Conservation (phyloP, 2,888 invertebrate genomes). For the Pilophorus perplexus region DNA sequence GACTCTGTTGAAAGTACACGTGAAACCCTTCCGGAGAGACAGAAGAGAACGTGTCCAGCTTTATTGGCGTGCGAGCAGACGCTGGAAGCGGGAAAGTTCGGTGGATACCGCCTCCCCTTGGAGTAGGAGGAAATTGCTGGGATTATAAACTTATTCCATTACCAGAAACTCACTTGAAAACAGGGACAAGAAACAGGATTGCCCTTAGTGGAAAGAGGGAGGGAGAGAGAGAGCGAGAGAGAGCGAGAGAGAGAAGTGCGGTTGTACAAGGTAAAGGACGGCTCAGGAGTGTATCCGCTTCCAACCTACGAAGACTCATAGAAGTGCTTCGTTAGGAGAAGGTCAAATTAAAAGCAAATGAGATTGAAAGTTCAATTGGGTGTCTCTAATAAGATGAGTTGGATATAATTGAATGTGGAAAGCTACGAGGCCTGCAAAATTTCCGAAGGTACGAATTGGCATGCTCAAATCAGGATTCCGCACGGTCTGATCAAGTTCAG, state of each 20-base stretch:
- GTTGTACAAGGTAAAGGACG: not conserved
- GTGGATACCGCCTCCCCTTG: too few species aligned
- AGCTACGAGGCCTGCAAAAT: too few species aligned
- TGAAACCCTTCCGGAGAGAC: not conserved
- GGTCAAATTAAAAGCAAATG: too few species aligned
- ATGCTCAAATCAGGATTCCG: too few species aligned
- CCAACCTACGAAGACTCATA: too few species aligned
- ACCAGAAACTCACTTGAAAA: conserved; percentile 29
- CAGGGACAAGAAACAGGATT: conserved; percentile 34
- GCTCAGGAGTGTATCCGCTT: too few species aligned
- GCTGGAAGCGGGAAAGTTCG: conserved; percentile 14
- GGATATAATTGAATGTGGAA: too few species aligned
- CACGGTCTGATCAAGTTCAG: too few species aligned
- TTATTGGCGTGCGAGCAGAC: conserved; percentile 22
- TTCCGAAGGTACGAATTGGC: too few species aligned
- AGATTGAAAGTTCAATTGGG: too few species aligned
- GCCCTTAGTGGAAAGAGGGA: conserved; percentile 9
- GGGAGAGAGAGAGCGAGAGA: conserved; percentile 11
- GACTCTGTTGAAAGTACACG: not conserved
- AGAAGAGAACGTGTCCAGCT: conserved; percentile 15
- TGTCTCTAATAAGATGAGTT: too few species aligned
- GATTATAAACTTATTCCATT: conserved; percentile 39
- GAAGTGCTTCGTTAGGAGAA: too few species aligned
- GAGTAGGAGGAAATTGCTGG: conserved; percentile 25
- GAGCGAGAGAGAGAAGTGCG: conserved; percentile 7